Conservation (phyloP, 2,888 invertebrate genomes). For the Andrena bucephala region DNA sequence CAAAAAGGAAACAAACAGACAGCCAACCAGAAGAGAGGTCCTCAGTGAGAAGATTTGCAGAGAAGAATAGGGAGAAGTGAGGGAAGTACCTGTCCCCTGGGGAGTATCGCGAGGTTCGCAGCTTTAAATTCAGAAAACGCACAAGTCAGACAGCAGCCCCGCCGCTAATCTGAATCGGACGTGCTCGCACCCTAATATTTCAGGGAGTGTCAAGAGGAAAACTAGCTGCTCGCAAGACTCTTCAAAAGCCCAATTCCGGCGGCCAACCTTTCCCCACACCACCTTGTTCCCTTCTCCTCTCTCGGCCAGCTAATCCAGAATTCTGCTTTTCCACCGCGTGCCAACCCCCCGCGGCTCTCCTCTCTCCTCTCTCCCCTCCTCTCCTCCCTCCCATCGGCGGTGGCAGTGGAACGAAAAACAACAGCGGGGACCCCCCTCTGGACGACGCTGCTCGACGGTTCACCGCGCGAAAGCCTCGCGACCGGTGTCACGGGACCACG, state of each 20-base stretch:
- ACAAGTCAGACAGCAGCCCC: conserved; percentile 20
- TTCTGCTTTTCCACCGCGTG: conserved; percentile 53
- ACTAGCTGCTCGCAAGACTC: conserved; percentile 72
- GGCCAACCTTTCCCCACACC: conserved; percentile 25
- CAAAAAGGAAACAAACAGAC: neutral
- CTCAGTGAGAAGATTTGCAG: neutral
- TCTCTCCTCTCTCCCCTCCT: too few relatives aligned
- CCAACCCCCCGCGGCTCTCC: conserved; percentile 36
- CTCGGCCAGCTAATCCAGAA: conserved; percentile 58
- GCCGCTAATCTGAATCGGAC: conserved; percentile 77
- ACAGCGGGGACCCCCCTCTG: conserved; percentile 6
- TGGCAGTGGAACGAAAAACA: conserved; percentile 50
- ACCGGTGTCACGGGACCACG: conserved; percentile 17
- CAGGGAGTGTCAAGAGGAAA: conserved; percentile 78
- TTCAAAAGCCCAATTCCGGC: conserved; percentile 68
- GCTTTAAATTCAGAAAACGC: conserved; percentile 45
- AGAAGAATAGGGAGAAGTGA: neutral
- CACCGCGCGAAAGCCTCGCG: too few relatives aligned
- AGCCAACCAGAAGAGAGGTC: neutral
- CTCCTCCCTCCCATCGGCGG: too few relatives aligned
- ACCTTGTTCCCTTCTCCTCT: conserved; percentile 26
- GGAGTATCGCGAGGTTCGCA: conserved; percentile 19
- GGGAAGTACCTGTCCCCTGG: conserved; percentile 39
- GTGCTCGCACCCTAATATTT: conserved; percentile 79
- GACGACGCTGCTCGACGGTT: neutral